phyloP scores from a whole-genome alignment of 2,888 invertebrate genomes.

The Teinopalpus imperialis region DNA sequence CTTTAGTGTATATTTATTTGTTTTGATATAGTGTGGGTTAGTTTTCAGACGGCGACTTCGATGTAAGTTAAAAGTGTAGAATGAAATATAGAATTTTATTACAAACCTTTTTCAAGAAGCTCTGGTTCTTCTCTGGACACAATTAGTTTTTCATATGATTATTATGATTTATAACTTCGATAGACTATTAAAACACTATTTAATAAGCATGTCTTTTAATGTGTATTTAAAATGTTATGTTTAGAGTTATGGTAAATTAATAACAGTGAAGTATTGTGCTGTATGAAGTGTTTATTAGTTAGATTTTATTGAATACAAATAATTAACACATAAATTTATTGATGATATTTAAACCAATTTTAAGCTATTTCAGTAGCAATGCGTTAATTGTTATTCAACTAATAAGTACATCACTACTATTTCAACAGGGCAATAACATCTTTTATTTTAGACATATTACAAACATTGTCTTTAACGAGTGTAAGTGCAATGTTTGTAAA shows the following conservation, averaged over 20 bases:
- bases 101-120: constrained; percentile 15
- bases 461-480: too few species aligned
- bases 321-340: not conserved
- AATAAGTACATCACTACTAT: too few species aligned
- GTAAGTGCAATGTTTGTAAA: too few species aligned
- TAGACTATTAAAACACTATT: not conserved
- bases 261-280: constrained; percentile 1
- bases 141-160: not conserved
- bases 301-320: not conserved
- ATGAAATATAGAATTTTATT: not conserved
- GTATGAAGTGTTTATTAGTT: constrained; percentile 4
- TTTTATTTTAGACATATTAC: too few species aligned
- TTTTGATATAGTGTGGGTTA: too few species aligned
- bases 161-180: not conserved
- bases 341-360: constrained; percentile 3
- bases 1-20: too few species aligned
- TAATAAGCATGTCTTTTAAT: not conserved
- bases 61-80: not conserved
- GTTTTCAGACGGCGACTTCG: not conserved
- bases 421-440: too few species aligned
- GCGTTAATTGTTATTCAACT: not conserved
- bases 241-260: constrained; percentile 1
- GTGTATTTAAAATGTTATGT: constrained; percentile 4
- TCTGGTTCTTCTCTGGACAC: constrained; percentile 4
- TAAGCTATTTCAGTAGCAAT: constrained; percentile 11